Evolutionary conservation across 2,888 invertebrate species (phyloP).

Genomic region (Limnephilus rhombicus): DNA sequence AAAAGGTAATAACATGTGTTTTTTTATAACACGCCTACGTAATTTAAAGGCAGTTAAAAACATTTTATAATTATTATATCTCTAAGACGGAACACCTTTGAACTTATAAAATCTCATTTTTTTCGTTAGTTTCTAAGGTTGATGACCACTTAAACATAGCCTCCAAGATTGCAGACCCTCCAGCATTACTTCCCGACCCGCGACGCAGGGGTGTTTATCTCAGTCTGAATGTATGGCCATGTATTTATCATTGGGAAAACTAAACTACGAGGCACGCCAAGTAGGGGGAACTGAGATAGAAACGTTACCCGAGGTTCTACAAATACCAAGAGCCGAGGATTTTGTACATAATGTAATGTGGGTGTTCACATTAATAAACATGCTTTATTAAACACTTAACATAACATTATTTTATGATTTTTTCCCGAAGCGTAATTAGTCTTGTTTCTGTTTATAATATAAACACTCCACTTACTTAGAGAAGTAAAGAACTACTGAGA

Average conservation of each 20-base stretch:
- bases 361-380: not conserved
- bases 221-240: constrained; percentile 42
- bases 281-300: not conserved
- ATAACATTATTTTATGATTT: no score
- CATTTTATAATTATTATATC: no score
- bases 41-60: no score
- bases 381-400: no score
- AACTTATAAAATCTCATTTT: no score
- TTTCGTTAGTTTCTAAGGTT: not conserved
- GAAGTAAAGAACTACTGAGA: no score
- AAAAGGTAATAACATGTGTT: no score
- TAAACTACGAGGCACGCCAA: constrained; percentile 12
- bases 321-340: not conserved
- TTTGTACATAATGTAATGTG: not conserved
- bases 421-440: no score
- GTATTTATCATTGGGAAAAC: constrained; percentile 51
- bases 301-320: not conserved
- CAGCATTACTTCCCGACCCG: constrained; percentile 47
- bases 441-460: no score
- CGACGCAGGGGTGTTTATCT: constrained; percentile 53
- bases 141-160: not conserved
- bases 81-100: no score
- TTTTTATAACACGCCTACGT: no score
- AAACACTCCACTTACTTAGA: no score
- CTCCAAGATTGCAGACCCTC: constrained; percentile 39